Conservation (phyloP, 2,888 invertebrate genomes). For the Argyresthia goedartella region DNA sequence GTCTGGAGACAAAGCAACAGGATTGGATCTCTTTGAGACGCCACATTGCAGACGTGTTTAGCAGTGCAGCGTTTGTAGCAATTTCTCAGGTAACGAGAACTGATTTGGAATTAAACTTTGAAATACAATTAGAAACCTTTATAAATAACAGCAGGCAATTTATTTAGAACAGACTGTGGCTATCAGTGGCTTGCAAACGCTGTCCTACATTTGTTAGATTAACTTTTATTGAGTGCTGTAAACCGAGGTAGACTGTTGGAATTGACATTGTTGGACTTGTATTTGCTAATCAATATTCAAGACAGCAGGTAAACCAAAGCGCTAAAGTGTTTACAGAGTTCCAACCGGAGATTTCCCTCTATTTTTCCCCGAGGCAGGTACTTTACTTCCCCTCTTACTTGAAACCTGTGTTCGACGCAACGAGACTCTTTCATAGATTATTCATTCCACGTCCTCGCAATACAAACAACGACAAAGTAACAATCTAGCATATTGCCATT, state of each 20-base stretch:
- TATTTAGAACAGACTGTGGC: too few species aligned
- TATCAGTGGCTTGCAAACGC: too few species aligned
- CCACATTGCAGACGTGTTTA: too few species aligned
- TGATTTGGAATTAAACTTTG: too few species aligned
- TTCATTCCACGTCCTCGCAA: conserved; percentile 6
- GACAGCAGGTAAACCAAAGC: conserved; percentile 2
- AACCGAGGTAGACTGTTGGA: not conserved
- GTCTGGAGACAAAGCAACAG: too few species aligned
- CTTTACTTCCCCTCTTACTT: conserved; percentile 3
- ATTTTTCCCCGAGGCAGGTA: not conserved
- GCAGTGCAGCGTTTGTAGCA: too few species aligned
- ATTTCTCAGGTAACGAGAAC: too few species aligned
- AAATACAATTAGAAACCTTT: too few species aligned
- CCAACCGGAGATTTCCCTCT: conserved; percentile 1
- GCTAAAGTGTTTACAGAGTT: conserved; percentile 5
- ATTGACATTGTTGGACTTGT: conserved; percentile 4
- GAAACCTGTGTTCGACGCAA: conserved; percentile 1
- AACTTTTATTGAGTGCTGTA: not conserved
- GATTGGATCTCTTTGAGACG: too few species aligned
- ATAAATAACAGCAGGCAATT: too few species aligned
- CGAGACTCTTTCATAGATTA: conserved; percentile 6
- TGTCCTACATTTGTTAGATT: too few species aligned
- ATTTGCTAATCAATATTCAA: conserved; percentile 1
- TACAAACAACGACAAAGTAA: conserved; percentile 8
- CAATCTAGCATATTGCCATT: conserved; percentile 3